A percentile compares a stretch with the other conserved stretches of the same genome.
These are phyloP conservation scores for Luperina nickerlii DNA, from an alignment of 2,888 invertebrate species.

Conservation along the genomic window DNA sequence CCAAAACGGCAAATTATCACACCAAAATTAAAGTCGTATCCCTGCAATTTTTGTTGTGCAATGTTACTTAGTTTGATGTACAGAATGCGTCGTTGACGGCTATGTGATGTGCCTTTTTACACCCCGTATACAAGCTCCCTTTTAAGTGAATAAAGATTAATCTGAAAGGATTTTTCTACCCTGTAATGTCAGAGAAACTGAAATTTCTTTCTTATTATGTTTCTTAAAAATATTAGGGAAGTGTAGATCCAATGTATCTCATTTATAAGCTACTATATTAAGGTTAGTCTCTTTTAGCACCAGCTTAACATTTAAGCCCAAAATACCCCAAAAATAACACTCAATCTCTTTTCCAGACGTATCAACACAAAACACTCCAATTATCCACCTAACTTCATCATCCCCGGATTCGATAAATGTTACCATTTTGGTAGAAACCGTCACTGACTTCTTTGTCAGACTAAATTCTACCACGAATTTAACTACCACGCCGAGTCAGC, in stretches of 20 bases:
- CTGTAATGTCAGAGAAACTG: too few species aligned
- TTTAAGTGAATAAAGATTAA: too few species aligned
- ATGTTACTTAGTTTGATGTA: too few species aligned
- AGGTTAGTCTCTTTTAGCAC: neutral
- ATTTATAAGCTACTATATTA: neutral
- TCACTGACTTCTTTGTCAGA: constrained; percentile 90
- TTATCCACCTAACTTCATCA: constrained; percentile 93
- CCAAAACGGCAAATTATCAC: too few species aligned
- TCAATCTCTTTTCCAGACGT: constrained; percentile 76
- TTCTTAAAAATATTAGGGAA: too few species aligned
- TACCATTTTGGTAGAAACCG: constrained; percentile 90
- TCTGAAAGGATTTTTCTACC: too few species aligned
- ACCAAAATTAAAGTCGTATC: too few species aligned
- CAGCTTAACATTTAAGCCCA: neutral
- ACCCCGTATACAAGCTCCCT: too few species aligned
- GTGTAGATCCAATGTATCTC: neutral
- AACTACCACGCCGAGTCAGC: constrained; percentile 86
- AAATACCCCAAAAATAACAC: constrained; percentile 8
- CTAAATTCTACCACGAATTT: constrained; percentile 83
- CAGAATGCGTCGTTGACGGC: too few species aligned
- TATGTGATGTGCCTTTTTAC: too few species aligned
- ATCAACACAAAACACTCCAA: constrained; percentile 87
- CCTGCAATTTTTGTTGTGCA: too few species aligned
- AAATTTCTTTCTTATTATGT: too few species aligned
- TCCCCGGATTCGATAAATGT: constrained; percentile 90